A percentile compares a stretch with the other conserved stretches of the same genome.
phyloP scores from a whole-genome alignment of 2,113 vertebrate species.

The Syngnathus typhle region DNA sequence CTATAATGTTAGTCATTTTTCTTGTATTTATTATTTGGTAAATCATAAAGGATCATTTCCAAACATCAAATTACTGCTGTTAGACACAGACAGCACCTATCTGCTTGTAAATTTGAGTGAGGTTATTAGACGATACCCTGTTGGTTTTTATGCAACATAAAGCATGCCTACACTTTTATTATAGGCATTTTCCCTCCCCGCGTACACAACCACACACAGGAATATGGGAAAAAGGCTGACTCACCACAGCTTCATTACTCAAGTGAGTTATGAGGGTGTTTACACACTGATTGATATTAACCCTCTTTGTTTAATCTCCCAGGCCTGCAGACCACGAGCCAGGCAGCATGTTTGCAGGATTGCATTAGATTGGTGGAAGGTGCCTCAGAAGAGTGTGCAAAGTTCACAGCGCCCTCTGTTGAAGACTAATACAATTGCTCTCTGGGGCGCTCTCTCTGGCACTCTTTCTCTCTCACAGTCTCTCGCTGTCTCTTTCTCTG shows the following conservation, averaged over 20 bases:
- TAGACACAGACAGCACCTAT: conserved; percentile 17
- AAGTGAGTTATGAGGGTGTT: conserved; percentile 60
- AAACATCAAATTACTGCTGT: conserved; percentile 2
- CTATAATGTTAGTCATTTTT: neutral
- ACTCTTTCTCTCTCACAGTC: neutral
- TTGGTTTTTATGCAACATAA: conserved; percentile 19
- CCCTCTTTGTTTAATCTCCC: conserved; percentile 62
- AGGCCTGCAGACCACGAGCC: conserved; percentile 37
- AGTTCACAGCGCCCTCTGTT: conserved; percentile 72
- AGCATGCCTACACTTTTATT: conserved; percentile 34
- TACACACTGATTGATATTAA: conserved; percentile 65
- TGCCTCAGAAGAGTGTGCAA: conserved; percentile 18
- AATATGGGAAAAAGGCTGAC: conserved; percentile 51
- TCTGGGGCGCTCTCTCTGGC: neutral
- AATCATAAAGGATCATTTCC: no score
- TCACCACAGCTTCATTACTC: conserved; percentile 62
- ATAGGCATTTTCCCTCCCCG: conserved; percentile 9
- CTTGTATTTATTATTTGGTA: neutral
- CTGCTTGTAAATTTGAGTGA: conserved; percentile 28
- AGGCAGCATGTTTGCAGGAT: conserved; percentile 35
- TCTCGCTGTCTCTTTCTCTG: neutral
- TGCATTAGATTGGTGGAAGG: conserved; percentile 3
- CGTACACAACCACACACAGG: conserved; percentile 22
- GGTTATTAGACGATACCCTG: conserved; percentile 25
- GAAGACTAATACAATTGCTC: conserved; percentile 33